These are phyloP conservation scores for Corapipo altera DNA, from an alignment of 2,113 vertebrate genomes.

Conservation along the genomic window DNA sequence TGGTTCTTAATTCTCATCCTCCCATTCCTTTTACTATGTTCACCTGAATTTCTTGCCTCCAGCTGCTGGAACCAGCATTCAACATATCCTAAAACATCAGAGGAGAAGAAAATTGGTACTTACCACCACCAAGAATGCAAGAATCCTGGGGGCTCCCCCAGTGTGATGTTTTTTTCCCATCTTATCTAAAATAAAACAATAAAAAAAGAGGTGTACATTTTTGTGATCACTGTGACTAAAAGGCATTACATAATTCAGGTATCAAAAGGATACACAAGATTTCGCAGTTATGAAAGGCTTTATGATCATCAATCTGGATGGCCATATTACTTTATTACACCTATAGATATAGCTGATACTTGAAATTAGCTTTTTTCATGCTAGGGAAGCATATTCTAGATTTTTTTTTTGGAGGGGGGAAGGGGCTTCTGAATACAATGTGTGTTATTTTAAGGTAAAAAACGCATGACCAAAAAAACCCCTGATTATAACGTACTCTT, in stretches of 20 bases:
- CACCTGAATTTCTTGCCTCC: neutral
- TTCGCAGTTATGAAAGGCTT: neutral
- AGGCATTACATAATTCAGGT: neutral
- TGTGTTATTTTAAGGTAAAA: neutral
- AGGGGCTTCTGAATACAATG: neutral
- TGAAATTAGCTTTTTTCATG: neutral
- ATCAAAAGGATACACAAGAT: neutral
- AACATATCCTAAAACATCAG: neutral
- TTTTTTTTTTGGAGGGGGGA: neutral
- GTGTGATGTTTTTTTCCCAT: conserved; percentile 99
- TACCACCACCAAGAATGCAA: conserved; percentile 99
- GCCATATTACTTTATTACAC: neutral
- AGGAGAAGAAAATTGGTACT: conserved; percentile 66
- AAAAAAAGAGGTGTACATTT: neutral
- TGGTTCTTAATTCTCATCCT: neutral
- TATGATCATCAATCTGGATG: neutral
- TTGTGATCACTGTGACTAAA: neutral
- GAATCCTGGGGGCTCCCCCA: conserved; percentile 98
- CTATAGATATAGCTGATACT: neutral
- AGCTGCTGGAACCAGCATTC: neutral
- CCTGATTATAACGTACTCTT: neutral
- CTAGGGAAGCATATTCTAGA: neutral
- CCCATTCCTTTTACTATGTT: neutral
- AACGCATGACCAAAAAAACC: neutral
- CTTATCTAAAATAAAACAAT: conserved; percentile 85